Base-by-base conservation (phyloP, 2,888 invertebrate species). In the Caenorhabditis parvicauda region DNA sequence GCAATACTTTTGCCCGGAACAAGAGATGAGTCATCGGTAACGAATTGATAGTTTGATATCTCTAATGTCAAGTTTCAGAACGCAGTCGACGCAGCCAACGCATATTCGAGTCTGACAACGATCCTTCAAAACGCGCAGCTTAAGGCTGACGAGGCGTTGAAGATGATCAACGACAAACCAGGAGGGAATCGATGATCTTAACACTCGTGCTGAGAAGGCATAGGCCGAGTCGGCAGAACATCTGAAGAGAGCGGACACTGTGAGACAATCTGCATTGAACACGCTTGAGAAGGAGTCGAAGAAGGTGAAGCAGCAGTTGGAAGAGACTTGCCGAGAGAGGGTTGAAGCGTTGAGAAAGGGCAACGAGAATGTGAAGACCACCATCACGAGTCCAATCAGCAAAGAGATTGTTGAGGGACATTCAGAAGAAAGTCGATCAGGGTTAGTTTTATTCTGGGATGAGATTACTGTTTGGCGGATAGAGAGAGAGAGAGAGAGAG, bases 31-130 rank as follows among this genome's bases (percentile, higher is more conserved):
- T n/a, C n/a, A n/a, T n/a, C n/a, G n/a, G n/a, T n/a, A n/a, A n/a
- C n/a, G n/a, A n/a, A n/a, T n/a, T n/a, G n/a, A n/a, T n/a, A n/a
- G n/a, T 58, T 59, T 41, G 58, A 55, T 14, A 56, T 49, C 37
- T 53, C 58, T 12, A 54, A 55, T 27, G 59, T 28, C n/a, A 50
- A 59, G 14, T 27, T 47, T 5, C 56, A 59, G 38, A 59, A 54
- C 2, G 72, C 72, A 5, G 50, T 79, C 5, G 68, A 67, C 19
- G 79, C 76, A 3, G 72, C 76, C 12, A 66, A 57, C 37, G 67
- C 68, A 14, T 79, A 75, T 59, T 53, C 71, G 21, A 67, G 75
- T 19, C 35, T 78, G 41, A 52, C 59, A 1, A 62, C 66, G 1
- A 62, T 59, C n/a, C 28, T 78, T 47, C 52, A 48, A 29, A 67